Evolutionary conservation across 2,113 vertebrate species (phyloP), one percentile per base, ranked within the genome.

Genomic region (Chascanopsetta lugubris): DNA sequence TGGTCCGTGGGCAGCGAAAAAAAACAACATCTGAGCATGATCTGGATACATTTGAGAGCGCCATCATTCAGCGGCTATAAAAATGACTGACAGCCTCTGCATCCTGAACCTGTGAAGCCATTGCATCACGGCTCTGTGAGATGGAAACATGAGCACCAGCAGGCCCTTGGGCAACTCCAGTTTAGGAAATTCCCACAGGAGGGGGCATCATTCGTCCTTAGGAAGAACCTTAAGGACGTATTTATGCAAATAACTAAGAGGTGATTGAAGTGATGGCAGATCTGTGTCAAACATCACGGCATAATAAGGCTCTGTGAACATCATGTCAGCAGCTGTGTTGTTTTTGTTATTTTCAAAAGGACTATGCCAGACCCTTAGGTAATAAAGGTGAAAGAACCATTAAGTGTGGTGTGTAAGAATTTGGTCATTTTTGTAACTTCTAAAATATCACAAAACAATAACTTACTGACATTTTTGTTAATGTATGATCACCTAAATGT

Each of bases 71-170:
- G n/a, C 29, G 34, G 21, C 24, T 13, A 22, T 55, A 22, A 50
- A 46, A 53, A 27, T 61, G 53, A 36, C 20, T 10, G 34, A 53
- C 20, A 71, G 34, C 8, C 0, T 8, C 21, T 26, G 24, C 9
- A 9, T 61, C 49, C 40, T 25, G 6, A 47, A 61, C 25, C 58
- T 49, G 29, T 61, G 46, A 77, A 66, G 29, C 12, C 26, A 49
- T 75, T 71, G 48, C 74, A 42, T 61, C 57, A 66, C 18, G 5
- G 1, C 26, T 34, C 10, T 17, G 26, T 34, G n/a, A 20, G 26
- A 55, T 47, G 15, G 30, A 72, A 72, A 61, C 6, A 1, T 49
- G 38, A 56, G 57, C 32, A n/a, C n/a, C n/a, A 63, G 22, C 36
- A 43, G 15, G 45, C 34, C 60, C 43, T 12, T 13, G 34, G 40